Conservation (phyloP, 2,113 vertebrate genomes). For the Toxostoma redivivum region DNA sequence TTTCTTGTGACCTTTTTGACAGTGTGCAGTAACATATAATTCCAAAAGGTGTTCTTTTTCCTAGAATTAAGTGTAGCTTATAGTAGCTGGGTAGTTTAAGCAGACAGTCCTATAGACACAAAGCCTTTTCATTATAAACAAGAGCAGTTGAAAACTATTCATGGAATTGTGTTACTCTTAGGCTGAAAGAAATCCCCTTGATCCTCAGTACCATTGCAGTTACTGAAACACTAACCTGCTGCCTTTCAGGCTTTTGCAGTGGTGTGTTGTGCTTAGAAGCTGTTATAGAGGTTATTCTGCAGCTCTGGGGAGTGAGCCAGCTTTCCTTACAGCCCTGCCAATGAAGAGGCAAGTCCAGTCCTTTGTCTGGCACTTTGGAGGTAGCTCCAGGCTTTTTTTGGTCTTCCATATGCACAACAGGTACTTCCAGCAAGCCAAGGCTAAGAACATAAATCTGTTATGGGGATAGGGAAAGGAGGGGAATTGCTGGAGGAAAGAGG, state of each 20-base stretch:
- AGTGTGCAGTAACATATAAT: neutral
- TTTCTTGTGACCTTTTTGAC: neutral
- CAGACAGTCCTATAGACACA: neutral
- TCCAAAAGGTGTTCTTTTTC: neutral
- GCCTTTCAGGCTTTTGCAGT: slow-evolving; percentile 20
- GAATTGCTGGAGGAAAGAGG: slow-evolving; percentile 3
- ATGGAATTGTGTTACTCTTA: neutral
- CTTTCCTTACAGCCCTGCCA: neutral
- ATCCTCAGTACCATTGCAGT: neutral
- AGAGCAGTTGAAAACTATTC: neutral
- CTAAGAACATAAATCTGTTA: slow-evolving; percentile 45
- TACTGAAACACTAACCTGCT: neutral
- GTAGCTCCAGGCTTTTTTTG: slow-evolving; percentile 33
- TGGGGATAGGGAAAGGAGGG: neutral
- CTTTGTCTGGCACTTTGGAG: neutral
- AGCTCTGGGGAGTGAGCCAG: neutral
- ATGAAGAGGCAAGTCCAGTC: neutral
- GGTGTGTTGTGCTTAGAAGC: neutral
- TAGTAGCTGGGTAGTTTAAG: neutral
- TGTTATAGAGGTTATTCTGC: neutral
- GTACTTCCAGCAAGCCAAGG: neutral
- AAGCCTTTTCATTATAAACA: neutral
- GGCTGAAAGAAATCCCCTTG: neutral
- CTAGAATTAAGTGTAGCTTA: neutral
- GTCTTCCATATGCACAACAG: neutral